A percentile compares a stretch with the other conserved stretches of the same genome.
phyloP scores from a whole-genome alignment of 2,113 vertebrate species.

The Helogale parvula region DNA sequence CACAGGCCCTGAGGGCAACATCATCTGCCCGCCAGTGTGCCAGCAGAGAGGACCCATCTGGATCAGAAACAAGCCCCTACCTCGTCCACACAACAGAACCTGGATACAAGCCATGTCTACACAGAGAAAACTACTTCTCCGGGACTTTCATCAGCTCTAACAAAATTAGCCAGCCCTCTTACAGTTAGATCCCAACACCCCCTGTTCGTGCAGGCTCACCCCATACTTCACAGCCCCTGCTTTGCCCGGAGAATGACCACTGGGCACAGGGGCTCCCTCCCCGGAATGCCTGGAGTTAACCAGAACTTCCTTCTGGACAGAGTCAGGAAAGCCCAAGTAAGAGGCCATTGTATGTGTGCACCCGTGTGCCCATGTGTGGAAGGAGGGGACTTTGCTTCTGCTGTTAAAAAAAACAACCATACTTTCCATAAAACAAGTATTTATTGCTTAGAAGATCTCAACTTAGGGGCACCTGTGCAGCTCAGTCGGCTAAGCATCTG shows the following conservation, averaged over 20 bases:
- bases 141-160: neutral
- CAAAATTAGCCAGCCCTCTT: rapidly evolving
- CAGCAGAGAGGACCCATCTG: neutral
- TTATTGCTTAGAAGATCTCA: neutral
- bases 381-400: neutral
- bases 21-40: rapidly evolving
- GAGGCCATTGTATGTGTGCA: neutral
- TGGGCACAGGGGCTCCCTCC: neutral
- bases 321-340: neutral
- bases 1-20: neutral
- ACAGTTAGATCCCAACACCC: neutral
- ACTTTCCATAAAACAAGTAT: neutral
- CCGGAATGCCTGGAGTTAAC: neutral
- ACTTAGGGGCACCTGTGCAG: no score
- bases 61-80: neutral
- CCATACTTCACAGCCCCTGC: rapidly evolving
- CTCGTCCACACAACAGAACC: no score
- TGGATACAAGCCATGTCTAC: no score
- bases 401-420: neutral
- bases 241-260: no score
- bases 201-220: no score
- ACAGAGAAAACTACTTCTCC: neutral
- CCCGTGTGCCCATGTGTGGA: neutral
- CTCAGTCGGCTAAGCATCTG: no score
- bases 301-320: neutral